These are phyloP conservation scores for Berghia stephanieae DNA, from an alignment of 1,140 invertebrate genomes.

Conservation along the genomic window DNA sequence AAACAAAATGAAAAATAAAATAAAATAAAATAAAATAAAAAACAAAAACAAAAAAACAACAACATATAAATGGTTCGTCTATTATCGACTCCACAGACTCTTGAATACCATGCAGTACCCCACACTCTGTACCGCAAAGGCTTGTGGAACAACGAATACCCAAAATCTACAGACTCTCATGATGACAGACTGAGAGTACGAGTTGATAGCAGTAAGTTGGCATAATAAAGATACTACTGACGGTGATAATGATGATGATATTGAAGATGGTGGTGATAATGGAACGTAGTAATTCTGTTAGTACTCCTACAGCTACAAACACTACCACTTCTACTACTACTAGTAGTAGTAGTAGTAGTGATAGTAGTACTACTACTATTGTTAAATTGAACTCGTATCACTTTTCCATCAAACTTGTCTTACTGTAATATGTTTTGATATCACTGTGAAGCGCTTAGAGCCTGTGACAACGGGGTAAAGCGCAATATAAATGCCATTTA, in stretches of 20 bases:
- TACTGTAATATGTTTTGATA: too few species aligned
- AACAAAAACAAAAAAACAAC: too few species aligned
- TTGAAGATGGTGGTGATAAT: too few species aligned
- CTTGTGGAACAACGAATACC: constrained; percentile 37
- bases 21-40: too few species aligned
- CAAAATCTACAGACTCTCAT: constrained; percentile 31
- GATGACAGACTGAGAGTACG: constrained; percentile 34
- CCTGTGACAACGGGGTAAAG: too few species aligned
- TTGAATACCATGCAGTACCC: constrained; percentile 39
- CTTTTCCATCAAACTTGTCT: too few species aligned
- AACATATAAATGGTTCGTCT: too few species aligned
- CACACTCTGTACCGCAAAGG: constrained; percentile 37
- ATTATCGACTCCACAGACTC: constrained; percentile 36
- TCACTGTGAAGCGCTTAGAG: too few species aligned
- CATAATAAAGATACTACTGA: neutral
- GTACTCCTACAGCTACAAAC: too few species aligned
- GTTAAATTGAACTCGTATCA: neutral
- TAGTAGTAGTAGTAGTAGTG: neutral
- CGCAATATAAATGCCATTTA: too few species aligned
- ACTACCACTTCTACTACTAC: neutral
- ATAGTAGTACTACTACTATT: neutral
- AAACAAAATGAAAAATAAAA: too few species aligned
- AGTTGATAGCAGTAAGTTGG: neutral
- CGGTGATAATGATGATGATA: too few species aligned
- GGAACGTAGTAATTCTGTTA: neutral